Evolutionary conservation across 2,797 vertebrate genomes (phyloP).

Genomic region (Mallotus villosus): DNA sequence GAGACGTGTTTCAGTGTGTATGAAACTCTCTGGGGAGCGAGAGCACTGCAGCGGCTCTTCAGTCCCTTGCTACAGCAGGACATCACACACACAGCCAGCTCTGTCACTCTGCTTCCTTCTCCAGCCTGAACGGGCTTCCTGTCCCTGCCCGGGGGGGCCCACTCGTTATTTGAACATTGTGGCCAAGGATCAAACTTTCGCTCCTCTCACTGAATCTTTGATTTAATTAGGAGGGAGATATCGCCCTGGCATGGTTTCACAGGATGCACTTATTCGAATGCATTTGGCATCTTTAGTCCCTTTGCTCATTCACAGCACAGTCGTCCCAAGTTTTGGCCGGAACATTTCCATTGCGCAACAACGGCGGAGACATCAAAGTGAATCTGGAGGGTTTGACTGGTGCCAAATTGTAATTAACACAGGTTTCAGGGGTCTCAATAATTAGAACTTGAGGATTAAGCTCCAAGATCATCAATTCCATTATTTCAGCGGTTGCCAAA

Average conservation of each 20-base stretch:
- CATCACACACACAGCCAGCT: too few species aligned
- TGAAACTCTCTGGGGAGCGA: neutral
- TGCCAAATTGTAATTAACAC: slow-evolving; percentile 9
- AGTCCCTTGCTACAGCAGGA: neutral
- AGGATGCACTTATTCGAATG: neutral
- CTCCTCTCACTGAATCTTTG: neutral
- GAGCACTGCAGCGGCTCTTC: neutral
- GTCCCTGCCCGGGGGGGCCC: too few species aligned
- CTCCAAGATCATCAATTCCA: neutral
- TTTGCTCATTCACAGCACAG: slow-evolving; percentile 6
- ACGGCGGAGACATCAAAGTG: neutral
- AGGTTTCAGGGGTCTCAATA: neutral
- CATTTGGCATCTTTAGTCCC: slow-evolving; percentile 20
- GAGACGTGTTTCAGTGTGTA: too few species aligned
- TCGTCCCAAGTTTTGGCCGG: neutral
- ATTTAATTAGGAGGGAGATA: neutral
- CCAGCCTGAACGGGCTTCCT: too few species aligned
- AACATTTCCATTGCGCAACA: slow-evolving; percentile 15
- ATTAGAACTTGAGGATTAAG: neutral
- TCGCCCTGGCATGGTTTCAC: neutral
- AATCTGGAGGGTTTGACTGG: slow-evolving; percentile 15
- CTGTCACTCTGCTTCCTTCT: too few species aligned
- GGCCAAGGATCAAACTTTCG: neutral
- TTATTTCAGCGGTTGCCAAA: slow-evolving; percentile 1
- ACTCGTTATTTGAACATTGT: neutral